Base-by-base conservation (phyloP, 2,888 invertebrate genomes). In the Melieria crassipennis region DNA sequence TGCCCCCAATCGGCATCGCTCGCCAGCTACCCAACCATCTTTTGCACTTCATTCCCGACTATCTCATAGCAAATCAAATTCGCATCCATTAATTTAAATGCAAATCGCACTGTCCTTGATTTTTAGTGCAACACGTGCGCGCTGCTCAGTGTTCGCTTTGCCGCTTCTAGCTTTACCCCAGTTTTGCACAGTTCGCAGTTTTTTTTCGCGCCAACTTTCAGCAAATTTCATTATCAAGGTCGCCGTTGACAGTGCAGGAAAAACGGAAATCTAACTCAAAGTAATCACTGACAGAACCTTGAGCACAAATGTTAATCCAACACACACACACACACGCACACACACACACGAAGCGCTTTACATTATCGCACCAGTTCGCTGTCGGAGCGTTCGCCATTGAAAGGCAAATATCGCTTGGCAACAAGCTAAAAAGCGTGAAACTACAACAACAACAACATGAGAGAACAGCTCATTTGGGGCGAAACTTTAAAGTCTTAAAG, bases 181-280 rank as follows among this genome's bases (percentile, higher is more conserved):
- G 30, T 30, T 30, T 30, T 30, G 30, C 30, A 30, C 30, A 30
- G 30, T 30, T 30, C 30, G 30, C 30, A 30, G 30, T 30, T 30
- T 30, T 16, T 30, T 30, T 30, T 30, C 30, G 30, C 30, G 30
- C 30, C 30, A 30, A 30, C 30, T 30, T 30, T 30, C 30, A 30
- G 30, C 30, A 30, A 72, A 61, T 55, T 74, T 72, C 74, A 74
- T 70, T 70, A 72, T 74, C 74, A 74, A 72, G 72, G 61, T 58
- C 66, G 69, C 67, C 65, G 65, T 72, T 70, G 47, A 62, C 66
- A 69, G 60, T 46, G 60, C 61, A 55, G 48, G 65, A 64, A 60
- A 69, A 72, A 69, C 68, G 48, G 30, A 30, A 30, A 30, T 30
- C 30, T 30, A 30, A 30, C 30, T 47, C 63, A 70, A 61, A 55